Conservation (phyloP, 2,888 invertebrate genomes). For the Drosophila testacea region DNA sequence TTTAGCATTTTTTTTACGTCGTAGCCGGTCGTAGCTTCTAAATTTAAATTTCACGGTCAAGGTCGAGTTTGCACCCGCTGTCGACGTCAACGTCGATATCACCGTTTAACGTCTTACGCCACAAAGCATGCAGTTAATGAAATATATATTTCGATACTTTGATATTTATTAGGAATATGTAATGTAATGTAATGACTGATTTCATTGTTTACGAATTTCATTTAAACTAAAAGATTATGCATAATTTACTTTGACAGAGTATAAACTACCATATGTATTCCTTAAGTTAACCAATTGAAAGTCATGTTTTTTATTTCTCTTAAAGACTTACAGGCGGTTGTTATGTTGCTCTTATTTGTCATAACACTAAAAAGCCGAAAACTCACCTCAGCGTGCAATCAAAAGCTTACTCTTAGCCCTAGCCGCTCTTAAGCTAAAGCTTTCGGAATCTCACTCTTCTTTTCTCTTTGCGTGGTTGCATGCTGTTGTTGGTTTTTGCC, state of each 20-base stretch:
- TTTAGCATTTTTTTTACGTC: constrained; percentile 71
- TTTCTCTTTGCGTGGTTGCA: neutral
- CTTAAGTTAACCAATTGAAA: neutral
- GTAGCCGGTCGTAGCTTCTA: constrained; percentile 74
- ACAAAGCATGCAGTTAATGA: constrained; percentile 49
- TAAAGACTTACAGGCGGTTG: neutral
- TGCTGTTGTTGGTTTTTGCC: constrained; percentile 21
- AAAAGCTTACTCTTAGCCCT: constrained; percentile 25
- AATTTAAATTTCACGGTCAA: constrained; percentile 85
- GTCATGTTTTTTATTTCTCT: constrained; percentile 7
- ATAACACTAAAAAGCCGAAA: neutral
- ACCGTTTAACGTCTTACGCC: constrained; percentile 5
- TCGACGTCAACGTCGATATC: constrained; percentile 32
- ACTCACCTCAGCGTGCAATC: constrained; percentile 36
- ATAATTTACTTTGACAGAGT: no score
- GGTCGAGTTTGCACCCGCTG: constrained; percentile 77
- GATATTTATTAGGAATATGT: neutral
- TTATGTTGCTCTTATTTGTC: constrained; percentile 7
- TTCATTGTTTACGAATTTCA: neutral
- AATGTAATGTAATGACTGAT: neutral
- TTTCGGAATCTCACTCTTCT: constrained; percentile 19
- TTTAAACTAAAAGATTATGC: no score
- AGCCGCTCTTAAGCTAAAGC: constrained; percentile 23
- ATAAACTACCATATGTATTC: neutral
- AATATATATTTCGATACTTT: constrained; percentile 34